Percentiles rank a stretch among this genome's conserved stretches.
These are phyloP conservation scores for Oenanthe melanoleuca DNA, from an alignment of 2,113 vertebrate genomes.

Conservation along the genomic window DNA sequence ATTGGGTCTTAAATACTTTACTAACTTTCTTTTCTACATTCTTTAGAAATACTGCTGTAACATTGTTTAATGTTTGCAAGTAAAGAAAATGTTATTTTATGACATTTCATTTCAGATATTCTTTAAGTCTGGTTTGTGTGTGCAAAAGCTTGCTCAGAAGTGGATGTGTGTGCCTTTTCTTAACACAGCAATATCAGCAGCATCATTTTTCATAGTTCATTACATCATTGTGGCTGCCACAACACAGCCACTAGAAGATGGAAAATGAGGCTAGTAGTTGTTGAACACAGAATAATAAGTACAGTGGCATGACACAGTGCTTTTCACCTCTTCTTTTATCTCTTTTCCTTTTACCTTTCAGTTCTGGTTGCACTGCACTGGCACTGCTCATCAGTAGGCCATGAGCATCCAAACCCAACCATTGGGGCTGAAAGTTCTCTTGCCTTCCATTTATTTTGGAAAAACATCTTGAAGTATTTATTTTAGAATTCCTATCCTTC, in stretches of 20 bases:
- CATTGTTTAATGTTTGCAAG: not conserved
- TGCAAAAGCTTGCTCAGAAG: not conserved
- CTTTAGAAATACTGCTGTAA: not conserved
- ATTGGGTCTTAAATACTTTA: not conserved
- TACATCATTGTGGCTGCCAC: not conserved
- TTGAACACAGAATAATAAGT: not conserved
- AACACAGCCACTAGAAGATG: not conserved
- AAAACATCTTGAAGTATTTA: not conserved
- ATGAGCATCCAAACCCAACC: not conserved
- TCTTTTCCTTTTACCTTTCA: not conserved
- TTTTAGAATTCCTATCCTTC: not conserved
- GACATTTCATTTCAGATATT: not conserved
- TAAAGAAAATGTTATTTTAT: not conserved
- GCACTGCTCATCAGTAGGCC: not conserved
- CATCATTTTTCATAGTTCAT: not conserved
- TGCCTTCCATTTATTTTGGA: not conserved
- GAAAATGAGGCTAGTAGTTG: not conserved
- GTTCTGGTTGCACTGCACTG: accelerated
- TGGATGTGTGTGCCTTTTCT: not conserved
- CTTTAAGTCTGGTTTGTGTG: not conserved
- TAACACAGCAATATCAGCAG: not conserved
- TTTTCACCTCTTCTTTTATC: not conserved
- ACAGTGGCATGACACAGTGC: not conserved
- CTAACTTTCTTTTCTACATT: not conserved
- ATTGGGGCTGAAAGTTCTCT: not conserved